Evolutionary conservation across 2,888 invertebrate species (phyloP).

Genomic region (Leucania comma): DNA sequence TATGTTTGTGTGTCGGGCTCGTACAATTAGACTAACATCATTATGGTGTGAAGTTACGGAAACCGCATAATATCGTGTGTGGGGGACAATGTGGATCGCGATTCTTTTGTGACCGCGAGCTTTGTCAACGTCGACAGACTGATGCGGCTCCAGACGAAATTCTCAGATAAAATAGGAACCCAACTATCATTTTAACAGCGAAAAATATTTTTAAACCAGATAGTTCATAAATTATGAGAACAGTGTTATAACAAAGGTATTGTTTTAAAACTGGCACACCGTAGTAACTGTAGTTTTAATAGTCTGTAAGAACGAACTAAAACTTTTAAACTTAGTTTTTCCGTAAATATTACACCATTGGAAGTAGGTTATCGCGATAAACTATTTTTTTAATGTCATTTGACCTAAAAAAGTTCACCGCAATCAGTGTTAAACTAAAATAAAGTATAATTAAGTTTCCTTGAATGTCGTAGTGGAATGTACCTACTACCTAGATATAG

Average conservation of each 20-base stretch:
- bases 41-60: conserved; percentile 71
- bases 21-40: conserved; percentile 69
- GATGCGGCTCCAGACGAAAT: conserved; percentile 70
- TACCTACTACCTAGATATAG: conserved; percentile 37
- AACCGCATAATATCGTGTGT: conserved; percentile 71
- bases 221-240: conserved; percentile 51
- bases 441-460: conserved; percentile 64
- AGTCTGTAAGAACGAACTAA: conserved; percentile 38
- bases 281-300: conserved; percentile 36
- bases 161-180: conserved; percentile 51
- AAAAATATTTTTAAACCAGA: conserved; percentile 39
- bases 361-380: conserved; percentile 60
- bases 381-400: conserved; percentile 61
- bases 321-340: conserved; percentile 51
- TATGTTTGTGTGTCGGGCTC: conserved; percentile 58
- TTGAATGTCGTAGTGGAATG: conserved; percentile 53
- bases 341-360: conserved; percentile 43
- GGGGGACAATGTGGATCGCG: conserved; percentile 63
- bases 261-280: conserved; percentile 46
- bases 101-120: conserved; percentile 77
- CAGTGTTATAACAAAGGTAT: conserved; percentile 54
- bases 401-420: conserved; percentile 57
- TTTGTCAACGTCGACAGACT: conserved; percentile 81
- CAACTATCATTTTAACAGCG: conserved; percentile 63
- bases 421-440: conserved; percentile 56